Percentiles rank a stretch among this genome's conserved stretches.
Evolutionary conservation across 2,888 invertebrate genomes (phyloP).

Genomic region (Resseliella maxima): DNA sequence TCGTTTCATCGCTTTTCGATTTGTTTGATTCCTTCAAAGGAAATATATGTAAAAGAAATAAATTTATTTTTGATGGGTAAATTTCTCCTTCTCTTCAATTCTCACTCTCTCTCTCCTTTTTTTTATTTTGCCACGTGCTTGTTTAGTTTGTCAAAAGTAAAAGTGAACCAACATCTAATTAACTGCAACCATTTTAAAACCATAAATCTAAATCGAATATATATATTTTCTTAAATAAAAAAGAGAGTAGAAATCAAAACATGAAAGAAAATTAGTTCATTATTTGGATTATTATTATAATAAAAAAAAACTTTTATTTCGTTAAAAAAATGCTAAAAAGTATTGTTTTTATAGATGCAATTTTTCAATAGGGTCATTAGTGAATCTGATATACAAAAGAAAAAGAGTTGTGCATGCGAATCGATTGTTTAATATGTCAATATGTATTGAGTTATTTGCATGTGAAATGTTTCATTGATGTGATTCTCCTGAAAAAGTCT

Average conservation of each 20-base stretch:
- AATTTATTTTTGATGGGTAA: too few relatives aligned
- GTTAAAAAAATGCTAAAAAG: neutral
- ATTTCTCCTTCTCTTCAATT: neutral
- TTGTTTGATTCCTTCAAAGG: too few relatives aligned
- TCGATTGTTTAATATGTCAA: too few relatives aligned
- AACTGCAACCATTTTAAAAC: neutral
- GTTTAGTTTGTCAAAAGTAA: conserved; percentile 21
- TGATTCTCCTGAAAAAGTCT: too few relatives aligned
- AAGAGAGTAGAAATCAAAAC: neutral
- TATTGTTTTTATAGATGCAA: neutral
- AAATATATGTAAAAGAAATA: too few relatives aligned
- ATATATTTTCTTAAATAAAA: neutral
- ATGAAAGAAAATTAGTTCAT: neutral
- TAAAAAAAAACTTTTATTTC: neutral
- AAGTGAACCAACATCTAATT: conserved; percentile 6
- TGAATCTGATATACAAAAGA: neutral
- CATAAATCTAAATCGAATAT: neutral
- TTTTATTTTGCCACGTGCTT: neutral
- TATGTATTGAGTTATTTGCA: too few relatives aligned
- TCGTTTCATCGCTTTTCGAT: neutral
- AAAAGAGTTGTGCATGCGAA: too few relatives aligned
- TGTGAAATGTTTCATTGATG: too few relatives aligned
- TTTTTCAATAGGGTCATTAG: neutral
- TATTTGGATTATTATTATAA: neutral
- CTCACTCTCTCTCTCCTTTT: neutral